Conservation (phyloP, 2,888 invertebrate genomes). For the Polietes domitor region DNA sequence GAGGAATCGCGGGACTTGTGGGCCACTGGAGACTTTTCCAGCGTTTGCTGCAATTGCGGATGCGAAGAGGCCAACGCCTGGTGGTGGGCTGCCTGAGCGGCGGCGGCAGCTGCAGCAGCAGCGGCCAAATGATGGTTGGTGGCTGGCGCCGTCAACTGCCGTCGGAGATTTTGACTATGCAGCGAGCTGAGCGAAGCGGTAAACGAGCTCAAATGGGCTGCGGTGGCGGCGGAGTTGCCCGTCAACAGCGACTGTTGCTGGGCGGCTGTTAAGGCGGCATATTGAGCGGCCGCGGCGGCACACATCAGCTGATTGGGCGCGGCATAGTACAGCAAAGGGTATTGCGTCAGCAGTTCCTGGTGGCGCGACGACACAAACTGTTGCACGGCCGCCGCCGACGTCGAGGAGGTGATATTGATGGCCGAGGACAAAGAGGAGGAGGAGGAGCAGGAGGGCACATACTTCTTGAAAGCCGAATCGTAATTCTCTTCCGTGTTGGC, state of each 20-base stretch:
- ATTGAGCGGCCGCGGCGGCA: constrained; percentile 83
- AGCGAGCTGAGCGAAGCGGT: constrained; percentile 77
- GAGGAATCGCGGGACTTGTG: constrained; percentile 64
- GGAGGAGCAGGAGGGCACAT: constrained; percentile 89
- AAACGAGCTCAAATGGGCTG: constrained; percentile 77
- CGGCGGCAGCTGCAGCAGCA: constrained; percentile 76
- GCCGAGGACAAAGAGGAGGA: constrained; percentile 78
- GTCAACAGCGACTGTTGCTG: constrained; percentile 77
- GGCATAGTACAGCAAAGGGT: constrained; percentile 88
- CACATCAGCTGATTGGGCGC: constrained; percentile 84
- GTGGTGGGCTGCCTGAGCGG: constrained; percentile 72
- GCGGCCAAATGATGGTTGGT: constrained; percentile 77
- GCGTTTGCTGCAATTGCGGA: constrained; percentile 65
- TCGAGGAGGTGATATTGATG: constrained; percentile 73
- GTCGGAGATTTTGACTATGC: constrained; percentile 77
- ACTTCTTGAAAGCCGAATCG: constrained; percentile 93
- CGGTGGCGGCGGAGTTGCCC: constrained; percentile 73
- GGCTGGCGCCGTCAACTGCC: constrained; percentile 77
- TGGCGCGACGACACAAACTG: constrained; percentile 82
- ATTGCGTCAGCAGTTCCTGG: constrained; percentile 88
- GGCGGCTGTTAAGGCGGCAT: constrained; percentile 78
- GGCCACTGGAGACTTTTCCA: constrained; percentile 74
- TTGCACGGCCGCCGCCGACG: constrained; percentile 79
- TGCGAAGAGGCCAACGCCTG: constrained; percentile 69
- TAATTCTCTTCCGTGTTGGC: constrained; percentile 81